Percentiles rank a stretch among this genome's conserved stretches.
Evolutionary conservation across 1,140 invertebrate genomes (phyloP).

Genomic region (Trichonephila clavipes): DNA sequence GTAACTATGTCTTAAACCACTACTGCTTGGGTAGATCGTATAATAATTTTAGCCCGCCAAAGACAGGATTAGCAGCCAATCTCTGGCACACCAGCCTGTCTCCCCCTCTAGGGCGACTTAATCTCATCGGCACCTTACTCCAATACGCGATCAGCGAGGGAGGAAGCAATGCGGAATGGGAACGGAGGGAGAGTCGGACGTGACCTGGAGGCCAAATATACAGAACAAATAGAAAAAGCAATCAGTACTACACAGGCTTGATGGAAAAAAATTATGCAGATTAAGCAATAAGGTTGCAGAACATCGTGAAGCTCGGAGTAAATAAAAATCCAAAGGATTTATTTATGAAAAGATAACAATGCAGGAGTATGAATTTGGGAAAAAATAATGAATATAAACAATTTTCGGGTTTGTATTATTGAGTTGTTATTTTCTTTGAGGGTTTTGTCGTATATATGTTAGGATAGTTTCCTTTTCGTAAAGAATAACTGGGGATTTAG

Average conservation of each 20-base stretch:
- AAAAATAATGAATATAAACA: no score
- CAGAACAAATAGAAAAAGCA: slow-evolving; percentile 4
- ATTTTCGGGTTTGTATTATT: no score
- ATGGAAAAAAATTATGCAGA: slow-evolving; percentile 13
- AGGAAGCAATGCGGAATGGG: neutral
- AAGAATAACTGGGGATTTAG: no score
- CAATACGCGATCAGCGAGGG: neutral
- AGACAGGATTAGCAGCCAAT: neutral
- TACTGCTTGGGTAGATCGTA: no score
- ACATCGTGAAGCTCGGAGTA: neutral
- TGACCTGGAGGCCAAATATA: neutral
- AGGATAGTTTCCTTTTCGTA: no score
- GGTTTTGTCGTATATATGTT: no score
- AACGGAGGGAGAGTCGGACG: neutral
- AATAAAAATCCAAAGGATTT: neutral
- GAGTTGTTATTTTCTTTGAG: no score
- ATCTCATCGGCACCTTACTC: slow-evolving; percentile 40
- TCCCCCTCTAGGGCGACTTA: slow-evolving; percentile 12
- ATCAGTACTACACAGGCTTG: neutral
- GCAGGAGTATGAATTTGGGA: no score
- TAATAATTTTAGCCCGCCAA: neutral
- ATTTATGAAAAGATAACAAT: no score
- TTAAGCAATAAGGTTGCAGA: neutral
- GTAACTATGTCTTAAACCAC: no score
- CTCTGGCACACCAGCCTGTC: neutral